A percentile compares a stretch with the other conserved stretches of the same genome.
These are phyloP conservation scores for Thecocarcelia acutangulata DNA, from an alignment of 2,888 invertebrate species.

Conservation along the genomic window DNA sequence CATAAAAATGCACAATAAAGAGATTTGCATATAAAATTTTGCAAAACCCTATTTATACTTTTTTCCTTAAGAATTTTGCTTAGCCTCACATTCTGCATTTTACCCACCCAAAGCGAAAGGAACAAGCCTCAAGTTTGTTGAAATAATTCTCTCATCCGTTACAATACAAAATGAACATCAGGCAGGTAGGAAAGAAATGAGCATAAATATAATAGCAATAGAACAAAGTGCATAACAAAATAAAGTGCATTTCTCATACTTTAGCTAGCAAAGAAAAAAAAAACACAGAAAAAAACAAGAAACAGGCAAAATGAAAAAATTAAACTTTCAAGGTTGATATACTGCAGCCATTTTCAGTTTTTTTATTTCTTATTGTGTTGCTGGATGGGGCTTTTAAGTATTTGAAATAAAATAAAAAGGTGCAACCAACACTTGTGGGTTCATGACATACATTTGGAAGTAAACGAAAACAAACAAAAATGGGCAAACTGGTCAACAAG, in stretches of 20 bases:
- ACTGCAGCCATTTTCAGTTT: constrained; percentile 22
- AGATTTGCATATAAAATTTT: no score
- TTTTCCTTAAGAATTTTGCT: no score
- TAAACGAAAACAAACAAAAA: no score
- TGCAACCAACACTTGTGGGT: no score
- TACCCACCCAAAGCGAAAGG: no score
- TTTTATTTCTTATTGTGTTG: no score
- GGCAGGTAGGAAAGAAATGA: background rate
- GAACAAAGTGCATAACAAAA: constrained; percentile 22
- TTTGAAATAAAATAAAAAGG: no score
- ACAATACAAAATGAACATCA: background rate
- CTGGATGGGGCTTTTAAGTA: background rate
- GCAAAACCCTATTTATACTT: no score
- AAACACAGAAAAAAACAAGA: background rate
- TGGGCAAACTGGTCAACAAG: no score
- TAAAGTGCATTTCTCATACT: background rate
- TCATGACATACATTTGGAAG: background rate
- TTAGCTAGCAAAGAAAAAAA: background rate
- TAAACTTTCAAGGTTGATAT: constrained; percentile 43
- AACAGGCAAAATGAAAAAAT: constrained; percentile 39
- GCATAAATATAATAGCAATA: background rate
- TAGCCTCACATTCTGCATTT: no score
- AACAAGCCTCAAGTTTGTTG: background rate
- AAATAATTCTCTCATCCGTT: background rate
- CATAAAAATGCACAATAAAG: background rate